Conservation (phyloP, 2,113 vertebrate species). For the Fregata magnificens region DNA sequence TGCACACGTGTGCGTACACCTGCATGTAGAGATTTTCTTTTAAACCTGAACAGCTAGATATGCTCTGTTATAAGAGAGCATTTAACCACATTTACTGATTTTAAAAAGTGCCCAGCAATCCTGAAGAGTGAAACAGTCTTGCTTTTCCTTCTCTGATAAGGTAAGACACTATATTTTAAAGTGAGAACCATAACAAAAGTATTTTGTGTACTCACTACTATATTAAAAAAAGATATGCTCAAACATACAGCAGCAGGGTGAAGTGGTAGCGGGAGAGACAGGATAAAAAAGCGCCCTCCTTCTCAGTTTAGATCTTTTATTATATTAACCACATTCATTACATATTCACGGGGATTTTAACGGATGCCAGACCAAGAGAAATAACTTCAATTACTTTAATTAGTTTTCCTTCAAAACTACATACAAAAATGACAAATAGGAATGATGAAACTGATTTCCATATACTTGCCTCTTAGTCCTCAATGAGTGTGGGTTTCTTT, state of each 20-base stretch:
- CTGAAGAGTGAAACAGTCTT: not conserved
- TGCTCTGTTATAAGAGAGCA: not conserved
- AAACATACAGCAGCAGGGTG: not conserved
- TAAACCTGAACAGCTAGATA: not conserved
- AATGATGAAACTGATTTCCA: conserved; percentile 1
- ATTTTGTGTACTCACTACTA: not conserved
- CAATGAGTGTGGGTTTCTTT: not conserved
- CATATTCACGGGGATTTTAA: conserved; percentile 43
- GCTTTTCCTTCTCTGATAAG: not conserved
- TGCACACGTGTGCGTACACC: rapidly evolving
- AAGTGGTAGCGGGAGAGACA: not conserved
- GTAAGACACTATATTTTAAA: not conserved
- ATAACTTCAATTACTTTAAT: conserved; percentile 65
- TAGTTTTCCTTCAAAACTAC: conserved; percentile 43
- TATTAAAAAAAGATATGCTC: not conserved
- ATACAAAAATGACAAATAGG: conserved; percentile 45
- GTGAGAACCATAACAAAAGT: not conserved
- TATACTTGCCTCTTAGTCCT: not conserved
- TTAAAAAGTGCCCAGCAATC: not conserved
- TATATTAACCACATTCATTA: conserved; percentile 34
- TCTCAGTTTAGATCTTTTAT: not conserved
- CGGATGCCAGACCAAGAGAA: conserved; percentile 32
- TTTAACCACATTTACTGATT: not conserved
- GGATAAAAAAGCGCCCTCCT: not conserved
- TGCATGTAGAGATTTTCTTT: not conserved